Evolutionary conservation across 2,797 vertebrate species (phyloP), one percentile per base, ranked within the genome.

Genomic region (Cyclura pinguis): DNA sequence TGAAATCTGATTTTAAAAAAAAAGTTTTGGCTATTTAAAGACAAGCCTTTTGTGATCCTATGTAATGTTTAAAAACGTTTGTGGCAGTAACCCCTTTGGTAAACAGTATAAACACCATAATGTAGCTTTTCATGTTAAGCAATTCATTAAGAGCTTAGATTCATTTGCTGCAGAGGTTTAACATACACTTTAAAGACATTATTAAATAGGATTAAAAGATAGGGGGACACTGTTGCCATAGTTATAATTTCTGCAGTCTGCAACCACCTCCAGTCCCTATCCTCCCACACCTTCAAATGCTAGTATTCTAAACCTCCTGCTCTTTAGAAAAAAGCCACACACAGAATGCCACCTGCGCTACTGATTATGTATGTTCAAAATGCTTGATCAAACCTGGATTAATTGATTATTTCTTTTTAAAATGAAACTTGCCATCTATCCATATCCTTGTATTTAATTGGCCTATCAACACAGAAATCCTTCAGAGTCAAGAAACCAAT

Each of bases 201-300:
- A 95, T 85, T 92, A 76, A 90, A 92, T 90, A 90, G 91, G 91
- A 24, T 90, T 69, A 86, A 93, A 88, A 95, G 87, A 89, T 82
- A 78, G 72, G 35, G 87, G 89, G 82, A 85, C 22, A 32, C 73
- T 59, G 32, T 92, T 90, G 89, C 92, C 91, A 90, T 86, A 93
- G 88, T 91, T 94, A 85, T 89, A 89, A 92, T 86, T 92, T 69
- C 86, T 91, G 89, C 90, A 91, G 92, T 94, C 94, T 89, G 85
- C 57, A 91, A 89, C 94, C 92, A 95, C 94, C 95, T 94, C 91
- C 93, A 91, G 47, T 92, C 88, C 86, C 50, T 74, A 89, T 64
- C 93, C 93, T 93, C 93, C 91, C 90, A 22, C 73, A 91, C 92
- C 57, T 90, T 87, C 86, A 88, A 93, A 91, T 38, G 90, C 87